Evolutionary conservation across 2,113 vertebrate genomes (phyloP).

Genomic region (Herpetotheres cachinnans): DNA sequence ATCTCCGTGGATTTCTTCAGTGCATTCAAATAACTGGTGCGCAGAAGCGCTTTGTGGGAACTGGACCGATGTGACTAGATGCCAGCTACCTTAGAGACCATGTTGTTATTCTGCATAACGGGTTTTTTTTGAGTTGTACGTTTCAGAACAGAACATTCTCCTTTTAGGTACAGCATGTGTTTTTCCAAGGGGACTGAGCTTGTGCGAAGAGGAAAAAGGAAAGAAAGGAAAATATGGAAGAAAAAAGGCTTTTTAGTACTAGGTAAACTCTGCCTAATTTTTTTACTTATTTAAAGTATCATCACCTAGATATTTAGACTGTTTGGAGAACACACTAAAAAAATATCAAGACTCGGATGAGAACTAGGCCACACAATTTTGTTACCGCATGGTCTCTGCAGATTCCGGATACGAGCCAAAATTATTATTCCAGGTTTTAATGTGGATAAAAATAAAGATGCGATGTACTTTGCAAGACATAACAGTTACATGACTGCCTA

Average conservation of each 20-base stretch:
- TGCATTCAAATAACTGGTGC: not conserved
- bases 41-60: not conserved
- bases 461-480: not conserved
- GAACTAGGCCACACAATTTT: not conserved
- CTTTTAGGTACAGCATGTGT: not conserved
- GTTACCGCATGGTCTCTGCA: not conserved
- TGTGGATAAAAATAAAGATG: not conserved
- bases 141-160: conserved; percentile 30
- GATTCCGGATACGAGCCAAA: not conserved
- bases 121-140: not conserved
- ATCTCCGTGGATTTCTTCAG: not conserved
- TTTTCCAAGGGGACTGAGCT: not conserved
- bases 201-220: not conserved
- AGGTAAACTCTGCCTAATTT: not conserved
- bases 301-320: not conserved
- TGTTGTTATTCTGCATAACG: not conserved
- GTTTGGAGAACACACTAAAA: not conserved
- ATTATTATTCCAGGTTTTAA: not conserved
- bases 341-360: not conserved
- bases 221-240: not conserved
- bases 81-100: not conserved
- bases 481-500: not conserved
- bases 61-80: fast-evolving
- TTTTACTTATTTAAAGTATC: not conserved
- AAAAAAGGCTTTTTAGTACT: not conserved